A percentile compares a stretch with the other conserved stretches of the same genome.
phyloP scores from a whole-genome alignment of 2,113 vertebrate species.

The Percina caprodes region DNA sequence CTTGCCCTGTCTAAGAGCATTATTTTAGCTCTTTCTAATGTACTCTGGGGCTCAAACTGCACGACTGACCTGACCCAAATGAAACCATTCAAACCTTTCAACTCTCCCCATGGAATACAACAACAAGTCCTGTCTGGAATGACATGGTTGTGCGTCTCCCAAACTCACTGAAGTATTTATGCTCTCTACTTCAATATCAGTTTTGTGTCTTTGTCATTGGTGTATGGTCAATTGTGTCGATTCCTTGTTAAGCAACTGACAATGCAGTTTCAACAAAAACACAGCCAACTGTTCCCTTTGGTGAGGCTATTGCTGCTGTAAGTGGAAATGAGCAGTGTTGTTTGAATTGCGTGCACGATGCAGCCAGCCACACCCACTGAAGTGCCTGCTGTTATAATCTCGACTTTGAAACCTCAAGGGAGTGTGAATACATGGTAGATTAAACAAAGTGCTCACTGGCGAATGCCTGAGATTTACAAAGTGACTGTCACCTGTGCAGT shows the following conservation, averaged over 20 bases:
- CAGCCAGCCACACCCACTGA: constrained; percentile 40
- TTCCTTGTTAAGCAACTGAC: constrained; percentile 16
- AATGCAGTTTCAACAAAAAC: constrained; percentile 15
- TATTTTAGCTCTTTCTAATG: constrained; percentile 74
- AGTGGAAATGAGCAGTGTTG: neutral
- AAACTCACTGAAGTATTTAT: constrained; percentile 26
- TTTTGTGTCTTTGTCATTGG: constrained; percentile 34
- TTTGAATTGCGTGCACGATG: constrained; percentile 20
- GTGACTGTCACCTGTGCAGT: constrained; percentile 41
- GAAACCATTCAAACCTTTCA: constrained; percentile 70
- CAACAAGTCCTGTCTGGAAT: constrained; percentile 44
- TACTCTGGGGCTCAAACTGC: constrained; percentile 68
- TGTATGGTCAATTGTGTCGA: constrained; percentile 21
- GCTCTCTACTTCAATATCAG: constrained; percentile 10
- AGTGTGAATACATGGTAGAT: constrained; percentile 45
- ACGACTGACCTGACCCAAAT: constrained; percentile 66
- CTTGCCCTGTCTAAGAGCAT: constrained; percentile 52
- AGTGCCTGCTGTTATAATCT: constrained; percentile 39
- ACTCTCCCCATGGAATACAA: constrained; percentile 60
- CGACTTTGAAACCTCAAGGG: constrained; percentile 32
- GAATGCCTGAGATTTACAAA: constrained; percentile 54
- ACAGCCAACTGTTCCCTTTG: neutral
- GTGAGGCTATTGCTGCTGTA: neutral
- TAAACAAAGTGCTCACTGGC: constrained; percentile 45
- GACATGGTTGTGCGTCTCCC: constrained; percentile 17